These are phyloP conservation scores for Perdita meconis DNA, from an alignment of 2,888 invertebrate species.

Conservation along the genomic window DNA sequence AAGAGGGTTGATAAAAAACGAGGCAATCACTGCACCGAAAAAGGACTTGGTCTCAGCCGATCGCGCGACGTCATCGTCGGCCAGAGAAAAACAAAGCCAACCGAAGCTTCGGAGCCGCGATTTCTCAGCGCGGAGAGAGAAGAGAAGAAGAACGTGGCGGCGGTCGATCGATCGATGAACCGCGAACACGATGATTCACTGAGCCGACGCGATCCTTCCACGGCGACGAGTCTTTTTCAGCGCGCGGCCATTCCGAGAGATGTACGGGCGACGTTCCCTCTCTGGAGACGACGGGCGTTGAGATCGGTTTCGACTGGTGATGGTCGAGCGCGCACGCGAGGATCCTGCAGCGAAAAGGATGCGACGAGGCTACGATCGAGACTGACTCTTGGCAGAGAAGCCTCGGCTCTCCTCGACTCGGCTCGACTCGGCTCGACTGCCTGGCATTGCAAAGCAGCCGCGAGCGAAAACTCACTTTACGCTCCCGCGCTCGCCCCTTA, in stretches of 20 bases:
- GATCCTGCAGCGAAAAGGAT: slow-evolving; percentile 62
- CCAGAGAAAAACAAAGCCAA: slow-evolving; percentile 2
- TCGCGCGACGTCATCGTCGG: slow-evolving; percentile 45
- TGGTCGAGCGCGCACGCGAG: slow-evolving; percentile 37
- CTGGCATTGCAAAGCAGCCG: slow-evolving; percentile 63
- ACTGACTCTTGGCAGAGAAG: slow-evolving; percentile 49
- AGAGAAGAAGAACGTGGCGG: neutral
- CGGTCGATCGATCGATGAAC: slow-evolving; percentile 28
- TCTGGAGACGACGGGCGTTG: slow-evolving; percentile 25
- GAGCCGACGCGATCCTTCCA: neutral
- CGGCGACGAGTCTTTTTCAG: slow-evolving; percentile 21
- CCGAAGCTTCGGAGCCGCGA: too few relatives aligned
- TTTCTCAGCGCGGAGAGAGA: neutral
- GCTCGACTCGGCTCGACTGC: slow-evolving; percentile 58
- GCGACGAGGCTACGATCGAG: slow-evolving; percentile 69
- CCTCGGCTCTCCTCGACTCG: slow-evolving; percentile 56
- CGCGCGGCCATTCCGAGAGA: slow-evolving; percentile 44
- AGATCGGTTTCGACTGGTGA: slow-evolving; percentile 52
- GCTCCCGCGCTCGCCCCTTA: slow-evolving; percentile 59
- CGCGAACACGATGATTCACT: slow-evolving; percentile 37
- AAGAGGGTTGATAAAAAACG: too few relatives aligned
- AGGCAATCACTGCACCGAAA: slow-evolving; percentile 39
- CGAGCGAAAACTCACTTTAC: slow-evolving; percentile 70
- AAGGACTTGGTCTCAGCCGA: slow-evolving; percentile 27
- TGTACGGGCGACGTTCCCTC: slow-evolving; percentile 12